Evolutionary conservation across 92 coral and sea anemone genomes (phyloP).

Genomic region (Porites rus): DNA sequence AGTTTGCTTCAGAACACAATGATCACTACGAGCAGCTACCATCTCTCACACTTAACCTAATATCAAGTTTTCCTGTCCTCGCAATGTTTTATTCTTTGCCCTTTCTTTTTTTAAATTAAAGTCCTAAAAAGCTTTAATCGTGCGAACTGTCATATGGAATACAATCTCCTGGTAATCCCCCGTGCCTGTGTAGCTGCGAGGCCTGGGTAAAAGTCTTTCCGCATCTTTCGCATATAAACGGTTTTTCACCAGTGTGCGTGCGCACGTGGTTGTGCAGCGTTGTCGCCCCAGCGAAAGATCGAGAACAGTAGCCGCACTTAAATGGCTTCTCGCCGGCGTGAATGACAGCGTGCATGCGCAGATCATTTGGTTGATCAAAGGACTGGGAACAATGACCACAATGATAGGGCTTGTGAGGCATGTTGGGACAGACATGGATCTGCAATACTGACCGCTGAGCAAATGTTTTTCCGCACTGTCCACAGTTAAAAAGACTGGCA

Average conservation of each 20-base stretch:
- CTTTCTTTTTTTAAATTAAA: too few relatives aligned
- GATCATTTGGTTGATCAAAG: conserved; percentile 80
- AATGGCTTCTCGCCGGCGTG: conserved; percentile 96
- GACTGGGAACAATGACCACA: conserved; percentile 94
- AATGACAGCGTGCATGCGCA: conserved; percentile 96
- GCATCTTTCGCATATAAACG: conserved; percentile 90
- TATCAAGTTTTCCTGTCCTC: too few relatives aligned
- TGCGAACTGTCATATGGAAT: conserved; percentile 20
- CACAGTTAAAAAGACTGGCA: conserved; percentile 66
- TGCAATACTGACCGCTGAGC: conserved; percentile 92
- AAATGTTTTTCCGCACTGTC: conserved; percentile 92
- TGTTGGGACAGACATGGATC: conserved; percentile 89
- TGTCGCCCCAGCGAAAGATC: conserved; percentile 97
- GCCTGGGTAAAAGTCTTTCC: conserved; percentile 92
- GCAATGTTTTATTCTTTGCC: too few relatives aligned
- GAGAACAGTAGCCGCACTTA: conserved; percentile 96
- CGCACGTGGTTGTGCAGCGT: conserved; percentile 96
- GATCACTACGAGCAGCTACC: too few relatives aligned
- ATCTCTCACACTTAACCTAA: too few relatives aligned
- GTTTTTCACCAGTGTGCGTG: conserved; percentile 97
- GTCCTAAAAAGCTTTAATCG: neutral
- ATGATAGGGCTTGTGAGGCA: conserved; percentile 83
- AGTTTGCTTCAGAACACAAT: too few relatives aligned
- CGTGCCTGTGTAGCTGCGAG: conserved; percentile 94
- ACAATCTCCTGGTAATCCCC: conserved; percentile 86